phyloP scores from a whole-genome alignment of 2,888 invertebrate species.

The Metopia argyrocephala region DNA sequence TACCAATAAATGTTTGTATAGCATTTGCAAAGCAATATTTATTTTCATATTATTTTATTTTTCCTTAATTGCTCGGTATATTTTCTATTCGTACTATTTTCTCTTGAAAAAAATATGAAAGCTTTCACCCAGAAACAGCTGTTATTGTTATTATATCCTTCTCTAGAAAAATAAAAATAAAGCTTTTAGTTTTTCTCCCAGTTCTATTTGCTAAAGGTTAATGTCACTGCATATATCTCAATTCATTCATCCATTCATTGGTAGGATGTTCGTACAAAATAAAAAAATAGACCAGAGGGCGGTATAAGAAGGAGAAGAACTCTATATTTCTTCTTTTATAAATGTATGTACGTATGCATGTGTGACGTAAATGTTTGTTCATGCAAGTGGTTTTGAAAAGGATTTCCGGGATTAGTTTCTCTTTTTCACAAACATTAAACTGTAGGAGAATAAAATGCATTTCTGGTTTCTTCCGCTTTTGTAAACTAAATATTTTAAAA shows the following conservation, averaged over 20 bases:
- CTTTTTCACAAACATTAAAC: conserved; percentile 4
- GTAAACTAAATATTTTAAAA: neutral
- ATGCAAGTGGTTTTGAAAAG: conserved; percentile 7
- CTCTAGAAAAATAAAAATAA: conserved; percentile 13
- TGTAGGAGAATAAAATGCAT: conserved; percentile 13
- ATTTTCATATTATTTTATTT: too few species aligned
- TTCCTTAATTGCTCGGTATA: too few species aligned
- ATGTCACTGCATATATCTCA: conserved; percentile 50
- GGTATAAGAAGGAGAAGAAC: neutral
- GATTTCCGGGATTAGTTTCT: conserved; percentile 16
- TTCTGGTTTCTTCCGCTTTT: neutral
- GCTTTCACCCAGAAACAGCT: conserved; percentile 57
- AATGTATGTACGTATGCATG: neutral
- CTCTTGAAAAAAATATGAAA: conserved; percentile 14
- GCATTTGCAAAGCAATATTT: too few species aligned
- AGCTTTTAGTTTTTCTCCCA: conserved; percentile 32
- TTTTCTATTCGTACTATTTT: neutral
- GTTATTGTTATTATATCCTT: conserved; percentile 8
- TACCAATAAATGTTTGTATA: too few species aligned
- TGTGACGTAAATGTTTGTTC: neutral
- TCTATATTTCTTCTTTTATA: neutral
- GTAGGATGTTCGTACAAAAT: neutral
- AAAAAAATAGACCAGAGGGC: too few species aligned
- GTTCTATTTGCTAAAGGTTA: conserved; percentile 50
- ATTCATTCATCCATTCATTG: conserved; percentile 10